Conservation (phyloP, 2,113 vertebrate species). For the Crotalus tigris region DNA sequence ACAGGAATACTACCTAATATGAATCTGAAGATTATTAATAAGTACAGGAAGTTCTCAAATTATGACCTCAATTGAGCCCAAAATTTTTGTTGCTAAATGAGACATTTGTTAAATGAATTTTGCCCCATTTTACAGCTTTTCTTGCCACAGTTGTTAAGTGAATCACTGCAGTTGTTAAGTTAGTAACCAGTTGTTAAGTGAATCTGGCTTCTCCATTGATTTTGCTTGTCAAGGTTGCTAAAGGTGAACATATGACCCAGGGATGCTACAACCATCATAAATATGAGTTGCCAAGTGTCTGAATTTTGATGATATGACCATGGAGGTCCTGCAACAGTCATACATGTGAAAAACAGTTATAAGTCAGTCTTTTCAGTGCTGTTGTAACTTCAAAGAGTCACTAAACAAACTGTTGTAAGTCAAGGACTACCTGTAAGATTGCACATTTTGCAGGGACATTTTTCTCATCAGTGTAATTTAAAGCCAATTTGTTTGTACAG, state of each 20-base stretch:
- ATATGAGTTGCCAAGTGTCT: not conserved
- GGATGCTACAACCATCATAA: not conserved
- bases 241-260: not conserved
- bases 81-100: not conserved
- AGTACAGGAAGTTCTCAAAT: not conserved
- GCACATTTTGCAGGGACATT: conserved; percentile 27
- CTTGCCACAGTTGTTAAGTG: not conserved
- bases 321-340: not conserved
- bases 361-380: not conserved
- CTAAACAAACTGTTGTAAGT: not conserved
- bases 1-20: not conserved
- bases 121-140: not conserved
- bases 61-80: not conserved
- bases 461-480: conserved; percentile 7
- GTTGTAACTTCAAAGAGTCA: not conserved
- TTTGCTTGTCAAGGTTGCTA: not conserved
- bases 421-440: not conserved
- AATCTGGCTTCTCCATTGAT: not conserved
- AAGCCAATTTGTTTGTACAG: not conserved
- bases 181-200: not conserved
- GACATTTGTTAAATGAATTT: not conserved
- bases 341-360: not conserved
- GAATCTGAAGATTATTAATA: not conserved
- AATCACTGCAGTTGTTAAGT: not conserved
- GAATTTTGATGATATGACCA: not conserved